Conservation (phyloP, 2,797 vertebrate species). For the Brotogeris chrysoptera region DNA sequence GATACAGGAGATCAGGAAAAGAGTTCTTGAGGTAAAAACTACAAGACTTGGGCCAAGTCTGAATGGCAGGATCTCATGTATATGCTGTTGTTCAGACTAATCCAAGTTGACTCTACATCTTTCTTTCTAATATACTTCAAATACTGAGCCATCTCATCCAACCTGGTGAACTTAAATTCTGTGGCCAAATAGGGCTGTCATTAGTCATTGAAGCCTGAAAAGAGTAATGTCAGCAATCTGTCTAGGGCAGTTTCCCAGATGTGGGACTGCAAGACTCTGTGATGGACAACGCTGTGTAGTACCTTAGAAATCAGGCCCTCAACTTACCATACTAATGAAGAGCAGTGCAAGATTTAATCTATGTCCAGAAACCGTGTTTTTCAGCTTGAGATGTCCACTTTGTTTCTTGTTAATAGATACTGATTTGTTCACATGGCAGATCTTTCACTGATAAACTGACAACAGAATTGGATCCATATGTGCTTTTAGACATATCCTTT, state of each 20-base stretch:
- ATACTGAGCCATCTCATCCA: not conserved
- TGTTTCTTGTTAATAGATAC: not conserved
- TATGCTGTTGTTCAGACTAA: not conserved
- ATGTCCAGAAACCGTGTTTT: not conserved
- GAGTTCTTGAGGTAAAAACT: conserved; percentile 82
- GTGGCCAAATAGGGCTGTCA: not conserved
- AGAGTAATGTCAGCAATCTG: not conserved
- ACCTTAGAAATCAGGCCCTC: not conserved
- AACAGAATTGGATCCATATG: not conserved
- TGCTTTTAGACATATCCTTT: not conserved
- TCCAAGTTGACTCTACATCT: not conserved
- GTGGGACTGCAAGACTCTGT: not conserved
- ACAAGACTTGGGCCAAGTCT: not conserved
- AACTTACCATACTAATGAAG: not conserved
- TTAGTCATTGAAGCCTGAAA: not conserved
- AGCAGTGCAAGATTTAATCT: not conserved
- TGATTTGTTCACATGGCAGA: not conserved
- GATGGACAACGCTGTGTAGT: not conserved
- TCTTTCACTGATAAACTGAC: not conserved
- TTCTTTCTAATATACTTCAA: not conserved
- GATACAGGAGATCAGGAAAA: conserved; percentile 83
- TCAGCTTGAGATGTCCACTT: not conserved
- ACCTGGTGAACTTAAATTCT: not conserved
- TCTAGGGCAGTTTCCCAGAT: not conserved
- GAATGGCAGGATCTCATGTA: not conserved